These are phyloP conservation scores for Sisor rabdophorus DNA, from an alignment of 2,113 vertebrate species.

Conservation along the genomic window DNA sequence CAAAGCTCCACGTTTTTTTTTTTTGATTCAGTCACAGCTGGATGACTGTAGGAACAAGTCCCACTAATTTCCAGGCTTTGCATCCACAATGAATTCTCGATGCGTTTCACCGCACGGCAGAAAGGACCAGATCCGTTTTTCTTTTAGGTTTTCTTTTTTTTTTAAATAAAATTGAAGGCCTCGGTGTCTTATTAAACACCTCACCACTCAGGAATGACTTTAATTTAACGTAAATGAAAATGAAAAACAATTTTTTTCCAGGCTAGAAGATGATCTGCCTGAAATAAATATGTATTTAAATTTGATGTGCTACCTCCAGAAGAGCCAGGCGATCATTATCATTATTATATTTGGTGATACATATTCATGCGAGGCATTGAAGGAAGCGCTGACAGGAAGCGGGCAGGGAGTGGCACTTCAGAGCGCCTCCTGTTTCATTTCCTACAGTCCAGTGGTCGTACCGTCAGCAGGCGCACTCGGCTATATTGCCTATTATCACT, in stretches of 20 bases:
- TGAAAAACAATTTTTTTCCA: constrained; percentile 48
- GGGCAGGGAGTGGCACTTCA: constrained; percentile 27
- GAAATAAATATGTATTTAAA: constrained; percentile 32
- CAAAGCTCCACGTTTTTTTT: constrained; percentile 41
- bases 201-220: constrained; percentile 21
- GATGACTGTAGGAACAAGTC: constrained; percentile 59
- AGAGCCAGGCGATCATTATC: constrained; percentile 51
- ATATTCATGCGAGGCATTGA: constrained; percentile 64
- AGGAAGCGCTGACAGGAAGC: constrained; percentile 36
- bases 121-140: constrained; percentile 60
- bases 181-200: constrained; percentile 45
- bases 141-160: constrained; percentile 24
- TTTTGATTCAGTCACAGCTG: constrained; percentile 56
- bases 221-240: constrained; percentile 30
- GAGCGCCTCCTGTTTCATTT: constrained; percentile 59
- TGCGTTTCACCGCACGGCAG: constrained; percentile 49
- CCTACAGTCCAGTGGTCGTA: constrained; percentile 51
- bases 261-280: constrained; percentile 15
- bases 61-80: constrained; percentile 57
- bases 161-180: too few relatives aligned
- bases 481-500: constrained; percentile 58
- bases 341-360: constrained; percentile 54
- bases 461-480: constrained; percentile 52
- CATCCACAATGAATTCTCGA: constrained; percentile 54
- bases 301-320: constrained; percentile 52